These are phyloP conservation scores for Trachymyrmex cornetzi DNA, from an alignment of 1,140 invertebrate genomes.

Conservation along the genomic window DNA sequence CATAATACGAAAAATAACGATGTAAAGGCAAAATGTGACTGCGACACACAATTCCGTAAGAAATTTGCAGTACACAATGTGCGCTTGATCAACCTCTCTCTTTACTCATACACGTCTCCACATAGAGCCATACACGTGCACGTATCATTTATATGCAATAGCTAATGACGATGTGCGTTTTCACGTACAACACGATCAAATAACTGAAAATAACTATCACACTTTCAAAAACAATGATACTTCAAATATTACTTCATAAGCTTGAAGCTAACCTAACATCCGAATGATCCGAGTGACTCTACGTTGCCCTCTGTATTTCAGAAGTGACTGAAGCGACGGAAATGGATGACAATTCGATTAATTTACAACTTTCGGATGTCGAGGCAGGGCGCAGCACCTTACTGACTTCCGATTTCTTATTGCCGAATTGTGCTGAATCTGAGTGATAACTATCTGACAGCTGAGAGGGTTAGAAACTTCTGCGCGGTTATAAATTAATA, in stretches of 20 bases:
- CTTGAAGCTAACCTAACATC: conserved; percentile 21
- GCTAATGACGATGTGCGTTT: background rate
- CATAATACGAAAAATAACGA: conserved; percentile 73
- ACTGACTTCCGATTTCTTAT: too few relatives aligned
- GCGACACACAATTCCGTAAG: conserved; percentile 11
- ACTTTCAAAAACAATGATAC: background rate
- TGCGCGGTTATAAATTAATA: background rate
- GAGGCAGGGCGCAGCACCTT: too few relatives aligned
- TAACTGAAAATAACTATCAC: background rate
- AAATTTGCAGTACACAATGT: background rate
- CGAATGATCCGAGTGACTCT: background rate
- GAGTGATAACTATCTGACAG: background rate
- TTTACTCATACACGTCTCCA: background rate
- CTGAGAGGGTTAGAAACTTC: background rate
- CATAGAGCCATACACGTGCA: background rate
- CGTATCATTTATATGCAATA: background rate
- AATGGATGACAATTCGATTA: too few relatives aligned
- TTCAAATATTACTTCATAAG: background rate
- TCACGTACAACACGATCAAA: background rate
- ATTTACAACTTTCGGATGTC: too few relatives aligned
- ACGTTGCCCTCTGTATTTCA: too few relatives aligned
- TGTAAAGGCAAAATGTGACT: background rate
- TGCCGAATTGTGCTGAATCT: background rate
- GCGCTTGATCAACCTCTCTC: background rate
- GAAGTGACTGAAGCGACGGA: too few relatives aligned